Base-by-base conservation (phyloP, 1,140 invertebrate species). In the Augochlora pura region DNA sequence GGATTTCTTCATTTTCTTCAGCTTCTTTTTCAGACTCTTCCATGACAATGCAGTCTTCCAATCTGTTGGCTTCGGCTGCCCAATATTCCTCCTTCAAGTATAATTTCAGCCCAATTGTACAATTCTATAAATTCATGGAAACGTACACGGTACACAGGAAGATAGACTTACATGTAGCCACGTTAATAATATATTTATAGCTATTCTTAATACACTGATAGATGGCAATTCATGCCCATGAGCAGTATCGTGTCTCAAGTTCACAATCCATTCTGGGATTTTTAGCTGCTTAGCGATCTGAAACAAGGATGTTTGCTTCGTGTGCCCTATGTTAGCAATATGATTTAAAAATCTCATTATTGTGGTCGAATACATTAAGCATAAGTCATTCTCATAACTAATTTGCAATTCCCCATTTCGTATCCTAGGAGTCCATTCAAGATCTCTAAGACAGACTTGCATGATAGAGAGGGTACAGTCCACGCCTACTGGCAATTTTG, bases 201-300 rank as follows among this genome's bases (percentile, higher is more conserved):
- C 95, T 81, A 94, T 92, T 84, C 94, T 91, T 12, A 96, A 86
- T 69, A 94, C 86, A 52, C 91, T 89, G 21, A 95, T 86, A 0
- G 94, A 92, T 27, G 95, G 94, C 57, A 96, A 88, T 80, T 93
- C 92, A 76, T 94, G 91, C 64, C 94, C 94, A 87, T 96, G 95
- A 25, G 95, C 94, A n/a, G 94, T 93, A 75, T 95, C 94, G 83
- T 96, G 95, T 63, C 95, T 90, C n/a, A 96, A 86, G 75, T 95
- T 93, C 8, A 96, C 94, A 75, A 96, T 93, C 95, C 95, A 96
- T 57, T 94, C 93, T 23, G 95, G 95, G 62, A 96, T 94, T 49
- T 94, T 93, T 27, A 95, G 83, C 79, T 93, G 93, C 42, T 92
- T 92, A 3, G 95, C 95, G 42, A 95, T 94, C 83, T 94, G 88